Percentiles rank a stretch among this genome's conserved stretches.
phyloP scores from a whole-genome alignment of 2,888 invertebrate species.

The Pollenia griseotomentosa region DNA sequence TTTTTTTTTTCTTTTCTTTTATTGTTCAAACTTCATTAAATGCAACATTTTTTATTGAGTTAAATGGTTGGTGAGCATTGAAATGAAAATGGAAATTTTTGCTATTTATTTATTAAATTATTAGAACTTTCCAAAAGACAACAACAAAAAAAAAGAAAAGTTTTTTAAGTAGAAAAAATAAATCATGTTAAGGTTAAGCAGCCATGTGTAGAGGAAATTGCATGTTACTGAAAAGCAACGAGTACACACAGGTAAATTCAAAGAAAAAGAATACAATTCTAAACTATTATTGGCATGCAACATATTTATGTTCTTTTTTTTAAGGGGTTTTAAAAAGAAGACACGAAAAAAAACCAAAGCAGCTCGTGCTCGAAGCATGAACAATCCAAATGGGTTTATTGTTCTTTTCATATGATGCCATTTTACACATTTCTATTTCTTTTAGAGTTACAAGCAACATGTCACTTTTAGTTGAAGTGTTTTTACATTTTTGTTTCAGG shows the following conservation, averaged over 20 bases:
- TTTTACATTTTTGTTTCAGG: background rate
- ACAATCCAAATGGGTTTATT: constrained; percentile 45
- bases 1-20: background rate
- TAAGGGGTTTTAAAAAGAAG: background rate
- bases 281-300: constrained; percentile 52
- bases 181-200: constrained; percentile 63
- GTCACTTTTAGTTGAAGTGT: constrained; percentile 12
- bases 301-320: background rate
- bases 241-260: constrained; percentile 18
- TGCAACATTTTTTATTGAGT: background rate
- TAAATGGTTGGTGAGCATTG: background rate
- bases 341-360: background rate
- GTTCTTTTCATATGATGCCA: constrained; percentile 42
- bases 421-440: background rate
- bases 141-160: constrained; percentile 1
- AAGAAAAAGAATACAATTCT: constrained; percentile 37
- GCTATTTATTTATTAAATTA: background rate
- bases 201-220: constrained; percentile 62
- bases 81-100: constrained; percentile 19
- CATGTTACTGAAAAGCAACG: constrained; percentile 41
- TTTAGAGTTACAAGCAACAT: background rate
- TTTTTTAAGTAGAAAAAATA: constrained; percentile 1
- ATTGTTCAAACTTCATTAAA: background rate
- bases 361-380: constrained; percentile 54
- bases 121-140: constrained; percentile 29